Evolutionary conservation across 2,113 vertebrate species (phyloP).

Genomic region (Corvus cornix): DNA sequence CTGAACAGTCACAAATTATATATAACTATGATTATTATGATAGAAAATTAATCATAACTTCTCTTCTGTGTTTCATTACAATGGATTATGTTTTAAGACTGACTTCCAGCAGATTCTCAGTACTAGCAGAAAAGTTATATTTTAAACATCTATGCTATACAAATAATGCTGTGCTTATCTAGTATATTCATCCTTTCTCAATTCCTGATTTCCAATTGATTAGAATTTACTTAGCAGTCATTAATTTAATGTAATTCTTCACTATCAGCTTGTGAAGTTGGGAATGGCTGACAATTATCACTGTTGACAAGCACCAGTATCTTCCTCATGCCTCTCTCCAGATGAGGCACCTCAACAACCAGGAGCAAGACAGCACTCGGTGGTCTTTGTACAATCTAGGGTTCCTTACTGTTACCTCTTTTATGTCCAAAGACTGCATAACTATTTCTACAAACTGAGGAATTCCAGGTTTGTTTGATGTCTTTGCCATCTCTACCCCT

Average conservation of each 20-base stretch:
- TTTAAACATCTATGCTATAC: neutral
- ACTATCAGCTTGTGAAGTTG: neutral
- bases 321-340: neutral
- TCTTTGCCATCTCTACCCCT: neutral
- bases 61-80: neutral
- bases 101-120: neutral
- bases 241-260: neutral
- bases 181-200: neutral
- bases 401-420: neutral
- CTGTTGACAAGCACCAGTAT: neutral
- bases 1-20: neutral
- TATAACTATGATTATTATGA: neutral
- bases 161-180: neutral
- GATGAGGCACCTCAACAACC: neutral
- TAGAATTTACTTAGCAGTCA: neutral
- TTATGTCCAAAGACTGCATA: neutral
- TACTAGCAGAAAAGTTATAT: neutral
- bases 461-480: neutral
- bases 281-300: neutral
- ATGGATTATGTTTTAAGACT: neutral
- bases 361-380: neutral
- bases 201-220: neutral
- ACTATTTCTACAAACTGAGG: neutral
- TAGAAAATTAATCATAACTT: neutral
- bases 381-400: fast-evolving